Base-by-base conservation (phyloP, 2,888 invertebrate genomes). In the Dicyrtoma fusca region DNA sequence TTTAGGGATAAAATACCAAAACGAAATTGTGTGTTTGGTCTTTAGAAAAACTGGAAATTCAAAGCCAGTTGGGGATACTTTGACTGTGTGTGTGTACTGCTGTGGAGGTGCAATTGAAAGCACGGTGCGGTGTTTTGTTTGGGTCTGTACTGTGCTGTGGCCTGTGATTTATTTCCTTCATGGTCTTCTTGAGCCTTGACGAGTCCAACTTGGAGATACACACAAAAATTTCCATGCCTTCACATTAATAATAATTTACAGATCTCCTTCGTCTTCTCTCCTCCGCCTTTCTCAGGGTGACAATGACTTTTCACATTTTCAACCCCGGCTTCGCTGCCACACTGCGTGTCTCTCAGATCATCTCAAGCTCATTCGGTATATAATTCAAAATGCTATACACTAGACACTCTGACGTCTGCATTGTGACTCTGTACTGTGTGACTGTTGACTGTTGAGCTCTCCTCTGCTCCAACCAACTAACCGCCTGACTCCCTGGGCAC, bases 211-310 rank as follows among this genome's bases (percentile, higher is more conserved):
- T 10, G 34, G 25, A 59, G 34, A 63, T 25, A 66, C 53, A 66
- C 53, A 66, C 66, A 55, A 1, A 62, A 44, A 71, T 71, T 71
- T 55, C 45, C 62, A 61, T 61, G 59, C 53, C 42, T 69, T 69
- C 74, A 69, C 74, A 74, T 74, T 74, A 69, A 72, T 74, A 74
- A 74, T 74, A 63, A 72, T 74, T 74, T 72, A 69, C 51, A 74
- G 57, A 70, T 72, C 47, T 64, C 53, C 49, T 47, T 25, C 17
- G 14, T 34, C 59, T 57, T 49, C 49, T 26, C 23, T 26, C 34
- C 51, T 14, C 25, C 68, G 44, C n/a, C 55, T 57, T 68, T 61
- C 49, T 25, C 63, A 53, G 55, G 64, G 64, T 71, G 71, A 65
- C 74, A 74, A 71, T 71, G 74, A 74, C 74, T 74, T 59, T 61